Evolutionary conservation across 2,113 vertebrate genomes (phyloP).

Genomic region (Dolichotis patagonum): DNA sequence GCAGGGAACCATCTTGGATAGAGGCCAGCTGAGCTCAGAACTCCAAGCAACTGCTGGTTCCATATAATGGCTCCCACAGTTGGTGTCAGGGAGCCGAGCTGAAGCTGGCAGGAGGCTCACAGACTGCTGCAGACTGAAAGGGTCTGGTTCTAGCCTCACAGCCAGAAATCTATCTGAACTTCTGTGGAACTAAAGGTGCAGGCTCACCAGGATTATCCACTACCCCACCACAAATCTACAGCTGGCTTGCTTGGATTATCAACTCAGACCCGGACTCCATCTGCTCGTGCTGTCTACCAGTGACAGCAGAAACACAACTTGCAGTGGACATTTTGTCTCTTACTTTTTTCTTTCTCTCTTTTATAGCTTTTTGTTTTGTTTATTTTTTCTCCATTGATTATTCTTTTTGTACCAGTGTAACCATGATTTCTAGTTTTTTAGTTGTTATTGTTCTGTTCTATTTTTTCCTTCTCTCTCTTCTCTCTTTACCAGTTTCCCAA

Average conservation of each 20-base stretch:
- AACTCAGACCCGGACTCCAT: neutral
- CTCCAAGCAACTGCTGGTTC: neutral
- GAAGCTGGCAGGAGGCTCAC: neutral
- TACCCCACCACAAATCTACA: neutral
- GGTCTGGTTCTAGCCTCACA: neutral
- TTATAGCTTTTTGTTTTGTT: neutral
- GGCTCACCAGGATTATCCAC: neutral
- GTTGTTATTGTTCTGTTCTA: neutral
- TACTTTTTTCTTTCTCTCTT: neutral
- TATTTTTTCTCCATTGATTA: neutral
- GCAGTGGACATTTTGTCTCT: neutral
- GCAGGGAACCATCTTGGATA: neutral
- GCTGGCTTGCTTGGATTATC: neutral
- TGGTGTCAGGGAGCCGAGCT: neutral
- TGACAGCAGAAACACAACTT: neutral
- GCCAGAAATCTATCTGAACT: neutral
- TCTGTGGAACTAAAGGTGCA: neutral
- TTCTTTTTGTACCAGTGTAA: neutral
- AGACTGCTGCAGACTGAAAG: neutral
- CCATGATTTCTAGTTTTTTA: neutral
- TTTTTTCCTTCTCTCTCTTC: neutral
- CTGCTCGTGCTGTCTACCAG: neutral
- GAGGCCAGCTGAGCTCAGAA: neutral
- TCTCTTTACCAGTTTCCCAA: neutral
- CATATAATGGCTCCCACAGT: neutral